A percentile compares a stretch with the other conserved stretches of the same genome.
Conservation (phyloP, 2,113 vertebrate species). For the Brachypodius melanocephalos region DNA sequence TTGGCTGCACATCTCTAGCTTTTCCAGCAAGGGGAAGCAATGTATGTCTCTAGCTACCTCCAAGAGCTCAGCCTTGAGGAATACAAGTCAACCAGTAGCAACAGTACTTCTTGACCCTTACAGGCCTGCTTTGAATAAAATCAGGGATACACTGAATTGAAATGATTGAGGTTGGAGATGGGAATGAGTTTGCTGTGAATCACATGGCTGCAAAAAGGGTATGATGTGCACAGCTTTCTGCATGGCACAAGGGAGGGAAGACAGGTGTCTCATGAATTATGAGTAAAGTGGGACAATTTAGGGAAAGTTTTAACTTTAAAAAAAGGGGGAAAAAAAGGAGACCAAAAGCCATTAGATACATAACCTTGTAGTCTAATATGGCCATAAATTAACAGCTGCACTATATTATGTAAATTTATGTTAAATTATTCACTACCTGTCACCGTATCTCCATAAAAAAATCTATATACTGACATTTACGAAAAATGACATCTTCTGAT, state of each 20-base stretch:
- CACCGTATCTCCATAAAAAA: constrained; percentile 75
- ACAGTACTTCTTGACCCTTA: background rate
- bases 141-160: background rate
- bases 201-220: background rate
- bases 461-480: constrained; percentile 74
- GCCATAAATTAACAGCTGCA: constrained; percentile 77
- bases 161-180: background rate
- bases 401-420: constrained; percentile 81
- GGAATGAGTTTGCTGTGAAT: background rate
- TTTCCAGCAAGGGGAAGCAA: background rate
- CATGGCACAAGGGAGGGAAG: background rate
- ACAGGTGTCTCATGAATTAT: constrained; percentile 49
- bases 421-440: constrained; percentile 77
- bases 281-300: constrained; percentile 56
- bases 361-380: constrained; percentile 72
- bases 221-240: background rate
- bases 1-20: background rate
- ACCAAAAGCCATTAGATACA: constrained; percentile 67
- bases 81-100: background rate
- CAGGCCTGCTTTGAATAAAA: background rate
- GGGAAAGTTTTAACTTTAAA: constrained; percentile 51
- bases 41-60: rapidly evolving
- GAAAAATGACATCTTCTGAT: constrained; percentile 74
- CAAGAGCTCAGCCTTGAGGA: background rate
- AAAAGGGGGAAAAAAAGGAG: constrained; percentile 2